phyloP scores from a whole-genome alignment of 2,113 vertebrate species.

The Microtus oregoni region DNA sequence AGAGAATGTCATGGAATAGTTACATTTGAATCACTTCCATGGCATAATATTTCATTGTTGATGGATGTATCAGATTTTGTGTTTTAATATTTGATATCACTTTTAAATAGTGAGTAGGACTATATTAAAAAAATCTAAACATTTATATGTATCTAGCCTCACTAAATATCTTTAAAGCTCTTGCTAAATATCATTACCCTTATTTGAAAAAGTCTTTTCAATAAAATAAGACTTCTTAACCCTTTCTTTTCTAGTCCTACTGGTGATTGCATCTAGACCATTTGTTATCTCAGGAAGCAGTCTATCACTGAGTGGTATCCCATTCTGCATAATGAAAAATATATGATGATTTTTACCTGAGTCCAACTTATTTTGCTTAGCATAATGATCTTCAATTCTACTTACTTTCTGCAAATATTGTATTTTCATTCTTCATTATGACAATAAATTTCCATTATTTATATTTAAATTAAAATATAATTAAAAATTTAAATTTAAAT shows the following conservation, averaged over 20 bases:
- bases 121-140: not conserved
- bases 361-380: not conserved
- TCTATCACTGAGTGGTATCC: not conserved
- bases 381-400: not conserved
- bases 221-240: conserved; percentile 28
- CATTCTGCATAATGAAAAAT: not conserved
- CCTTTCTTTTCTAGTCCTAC: not conserved
- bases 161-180: not conserved
- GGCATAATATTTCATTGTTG: not conserved
- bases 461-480: no score
- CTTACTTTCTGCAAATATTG: not conserved
- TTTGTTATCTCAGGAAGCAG: not conserved
- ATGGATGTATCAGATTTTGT: not conserved
- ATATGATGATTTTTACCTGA: not conserved
- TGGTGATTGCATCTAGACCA: not conserved
- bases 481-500: no score
- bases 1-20: not conserved
- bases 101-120: not conserved
- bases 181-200: not conserved
- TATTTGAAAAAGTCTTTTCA: conserved; percentile 12
- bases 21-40: conserved; percentile 10
- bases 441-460: not conserved
- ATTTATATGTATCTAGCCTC: not conserved
- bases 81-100: not conserved
- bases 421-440: not conserved